phyloP scores from a whole-genome alignment of 1,140 invertebrate genomes.

The Aphaenogaster floridana region DNA sequence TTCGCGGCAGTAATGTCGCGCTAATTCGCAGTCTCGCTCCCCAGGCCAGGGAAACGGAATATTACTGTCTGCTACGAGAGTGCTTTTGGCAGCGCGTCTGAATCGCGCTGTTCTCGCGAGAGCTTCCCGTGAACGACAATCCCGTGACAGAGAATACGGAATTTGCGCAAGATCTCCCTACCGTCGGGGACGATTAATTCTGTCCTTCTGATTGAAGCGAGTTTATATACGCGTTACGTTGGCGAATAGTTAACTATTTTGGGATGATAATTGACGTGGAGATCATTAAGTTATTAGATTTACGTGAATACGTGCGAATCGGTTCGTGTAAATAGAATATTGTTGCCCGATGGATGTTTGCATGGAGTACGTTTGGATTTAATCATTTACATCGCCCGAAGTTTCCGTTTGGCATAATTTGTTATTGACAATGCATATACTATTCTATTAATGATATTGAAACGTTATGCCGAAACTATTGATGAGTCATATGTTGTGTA shows the following conservation, averaged over 20 bases:
- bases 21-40: constrained; percentile 68
- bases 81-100: constrained; percentile 56
- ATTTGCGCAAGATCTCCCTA: neutral
- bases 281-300: constrained; percentile 47
- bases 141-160: neutral
- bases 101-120: constrained; percentile 49
- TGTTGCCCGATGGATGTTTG: constrained; percentile 23
- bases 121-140: constrained; percentile 2
- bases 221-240: neutral
- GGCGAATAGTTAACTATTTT: neutral
- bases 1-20: constrained; percentile 65
- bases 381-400: constrained; percentile 35
- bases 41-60: constrained; percentile 62
- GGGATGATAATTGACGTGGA: constrained; percentile 21
- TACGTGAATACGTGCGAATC: constrained; percentile 29
- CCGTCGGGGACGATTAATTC: constrained; percentile 13
- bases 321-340: constrained; percentile 44
- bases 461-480: neutral
- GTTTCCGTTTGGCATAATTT: constrained; percentile 37
- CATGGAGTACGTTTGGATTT: constrained; percentile 16
- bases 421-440: constrained; percentile 9
- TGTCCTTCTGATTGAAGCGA: constrained; percentile 15
- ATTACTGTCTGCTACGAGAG: constrained; percentile 63
- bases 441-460: constrained; percentile 21
- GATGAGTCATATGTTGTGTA: neutral